Percentiles rank a stretch among this genome's conserved stretches.
Conservation (phyloP, 1,140 invertebrate species). For the Brachionus rubens region DNA sequence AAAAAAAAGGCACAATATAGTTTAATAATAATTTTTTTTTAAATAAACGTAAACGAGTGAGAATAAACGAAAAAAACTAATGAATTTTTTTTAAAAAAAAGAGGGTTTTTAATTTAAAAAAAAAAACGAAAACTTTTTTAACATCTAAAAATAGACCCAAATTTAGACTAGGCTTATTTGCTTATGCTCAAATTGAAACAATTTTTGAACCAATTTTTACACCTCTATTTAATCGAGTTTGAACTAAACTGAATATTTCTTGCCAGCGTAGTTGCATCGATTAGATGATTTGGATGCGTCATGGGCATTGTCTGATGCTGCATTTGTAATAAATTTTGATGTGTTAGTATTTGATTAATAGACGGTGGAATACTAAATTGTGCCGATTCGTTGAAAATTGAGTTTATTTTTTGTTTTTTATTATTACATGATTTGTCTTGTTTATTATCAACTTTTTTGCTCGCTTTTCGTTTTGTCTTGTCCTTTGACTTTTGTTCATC, state of each 20-base stretch:
- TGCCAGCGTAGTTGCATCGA: neutral
- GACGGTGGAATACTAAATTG: conserved; percentile 29
- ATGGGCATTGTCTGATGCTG: neutral
- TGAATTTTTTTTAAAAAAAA: too few relatives aligned
- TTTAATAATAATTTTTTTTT: too few relatives aligned
- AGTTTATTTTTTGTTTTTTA: conserved; percentile 6
- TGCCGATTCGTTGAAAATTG: conserved; percentile 1
- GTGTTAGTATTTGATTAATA: conserved; percentile 20
- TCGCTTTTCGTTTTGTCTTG: neutral
- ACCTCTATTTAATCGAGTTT: neutral
- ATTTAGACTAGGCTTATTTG: conserved; percentile 4
- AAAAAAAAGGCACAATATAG: too few relatives aligned
- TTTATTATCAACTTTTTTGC: neutral
- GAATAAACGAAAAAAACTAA: too few relatives aligned
- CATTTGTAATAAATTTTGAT: neutral
- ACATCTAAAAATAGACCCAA: neutral
- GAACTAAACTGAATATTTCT: neutral
- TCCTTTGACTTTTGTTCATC: neutral
- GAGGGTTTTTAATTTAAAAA: neutral
- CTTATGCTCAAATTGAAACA: too few relatives aligned
- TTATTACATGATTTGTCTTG: neutral
- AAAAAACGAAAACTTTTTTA: neutral
- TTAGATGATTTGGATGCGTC: neutral
- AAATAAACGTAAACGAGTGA: too few relatives aligned
- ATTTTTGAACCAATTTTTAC: too few relatives aligned